phyloP scores from a whole-genome alignment of 2,113 vertebrate species.

The Gymnorhina tibicen region DNA sequence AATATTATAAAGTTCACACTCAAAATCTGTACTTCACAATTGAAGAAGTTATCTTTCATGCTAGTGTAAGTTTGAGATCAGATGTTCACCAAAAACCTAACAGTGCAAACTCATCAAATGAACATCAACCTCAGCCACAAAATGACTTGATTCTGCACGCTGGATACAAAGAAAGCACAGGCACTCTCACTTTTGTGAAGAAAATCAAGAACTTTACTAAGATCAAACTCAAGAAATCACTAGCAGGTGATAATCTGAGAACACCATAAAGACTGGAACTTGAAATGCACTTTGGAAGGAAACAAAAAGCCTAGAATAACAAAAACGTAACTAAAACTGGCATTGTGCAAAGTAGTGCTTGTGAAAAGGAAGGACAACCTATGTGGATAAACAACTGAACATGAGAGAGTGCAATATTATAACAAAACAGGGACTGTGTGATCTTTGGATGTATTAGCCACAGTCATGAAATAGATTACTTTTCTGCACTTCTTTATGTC shows the following conservation, averaged over 20 bases:
- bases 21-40: neutral
- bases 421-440: neutral
- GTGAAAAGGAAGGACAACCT: neutral
- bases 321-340: neutral
- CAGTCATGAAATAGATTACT: neutral
- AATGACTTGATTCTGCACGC: neutral
- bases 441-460: neutral
- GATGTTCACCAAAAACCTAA: neutral
- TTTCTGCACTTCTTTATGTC: neutral
- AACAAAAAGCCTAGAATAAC: neutral
- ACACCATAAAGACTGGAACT: neutral
- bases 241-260: neutral
- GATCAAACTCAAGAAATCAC: neutral
- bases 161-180: neutral
- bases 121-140: neutral
- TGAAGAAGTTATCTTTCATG: neutral
- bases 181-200: neutral
- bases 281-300: neutral
- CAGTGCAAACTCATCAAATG: neutral
- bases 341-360: neutral
- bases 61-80: neutral
- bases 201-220: neutral
- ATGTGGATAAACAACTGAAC: neutral
- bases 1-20: neutral
- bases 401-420: neutral